Percentiles rank a stretch among this genome's conserved stretches.
Evolutionary conservation across 2,113 vertebrate species (phyloP).

Genomic region (Rattus rattus): DNA sequence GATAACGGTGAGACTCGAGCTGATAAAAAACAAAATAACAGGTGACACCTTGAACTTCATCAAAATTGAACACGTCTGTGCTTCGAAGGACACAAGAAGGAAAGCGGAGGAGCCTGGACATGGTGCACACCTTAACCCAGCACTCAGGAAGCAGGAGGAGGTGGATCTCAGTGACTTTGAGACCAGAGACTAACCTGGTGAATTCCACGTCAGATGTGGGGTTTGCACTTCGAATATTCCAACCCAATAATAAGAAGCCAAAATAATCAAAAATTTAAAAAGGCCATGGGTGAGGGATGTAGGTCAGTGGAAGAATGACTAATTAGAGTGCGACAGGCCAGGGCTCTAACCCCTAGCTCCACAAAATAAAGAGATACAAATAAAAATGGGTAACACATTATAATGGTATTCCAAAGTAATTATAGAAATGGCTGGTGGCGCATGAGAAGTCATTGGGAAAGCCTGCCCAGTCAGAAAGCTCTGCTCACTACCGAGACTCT

Average conservation of each 20-base stretch:
- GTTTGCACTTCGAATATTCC: not conserved
- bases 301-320: too few relatives aligned
- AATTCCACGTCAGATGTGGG: not conserved
- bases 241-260: constrained; percentile 49
- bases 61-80: not conserved
- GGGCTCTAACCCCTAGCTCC: not conserved
- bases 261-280: not conserved
- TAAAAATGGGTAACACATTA: not conserved
- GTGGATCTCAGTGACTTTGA: not conserved
- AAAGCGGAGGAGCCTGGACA: not conserved
- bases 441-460: not conserved
- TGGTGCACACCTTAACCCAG: not conserved
- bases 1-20: not conserved
- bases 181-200: not conserved
- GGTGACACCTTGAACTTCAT: not conserved
- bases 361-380: not conserved
- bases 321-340: not conserved
- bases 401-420: constrained; percentile 26
- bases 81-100: not conserved
- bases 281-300: not conserved
- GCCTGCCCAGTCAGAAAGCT: not conserved
- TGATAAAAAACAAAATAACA: not conserved
- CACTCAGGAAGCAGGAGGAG: not conserved
- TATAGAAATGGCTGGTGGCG: not conserved
- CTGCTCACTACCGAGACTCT: not conserved